phyloP scores from a whole-genome alignment of 2,888 invertebrate genomes.

The Nemotelus pantherinus region DNA sequence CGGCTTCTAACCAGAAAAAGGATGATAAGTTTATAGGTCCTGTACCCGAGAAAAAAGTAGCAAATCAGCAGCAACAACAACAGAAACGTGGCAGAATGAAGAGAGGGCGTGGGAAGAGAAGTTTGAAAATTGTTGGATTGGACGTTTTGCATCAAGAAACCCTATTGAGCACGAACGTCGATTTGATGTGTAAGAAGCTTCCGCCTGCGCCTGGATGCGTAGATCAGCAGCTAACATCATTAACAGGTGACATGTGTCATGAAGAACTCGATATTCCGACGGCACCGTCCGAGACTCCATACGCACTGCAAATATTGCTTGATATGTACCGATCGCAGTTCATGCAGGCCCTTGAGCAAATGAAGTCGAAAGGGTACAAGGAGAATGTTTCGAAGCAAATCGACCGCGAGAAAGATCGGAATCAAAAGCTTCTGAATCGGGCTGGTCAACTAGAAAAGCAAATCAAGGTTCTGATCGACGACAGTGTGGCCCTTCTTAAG shows the following conservation, averaged over 20 bases:
- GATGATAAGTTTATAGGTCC: not conserved
- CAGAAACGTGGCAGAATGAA: constrained; percentile 69
- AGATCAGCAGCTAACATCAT: constrained; percentile 86
- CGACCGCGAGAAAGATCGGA: constrained; percentile 84
- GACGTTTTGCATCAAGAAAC: constrained; percentile 91
- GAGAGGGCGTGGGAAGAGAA: constrained; percentile 74
- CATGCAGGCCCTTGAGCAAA: constrained; percentile 82
- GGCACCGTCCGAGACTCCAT: constrained; percentile 81
- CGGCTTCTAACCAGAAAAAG: constrained; percentile 57
- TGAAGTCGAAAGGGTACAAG: constrained; percentile 83
- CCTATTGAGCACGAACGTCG: constrained; percentile 83
- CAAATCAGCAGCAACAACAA: constrained; percentile 35
- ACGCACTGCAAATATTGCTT: constrained; percentile 85
- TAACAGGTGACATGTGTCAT: constrained; percentile 78
- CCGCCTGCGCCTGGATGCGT: constrained; percentile 92
- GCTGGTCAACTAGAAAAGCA: constrained; percentile 93
- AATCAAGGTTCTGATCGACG: constrained; percentile 89
- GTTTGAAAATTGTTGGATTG: constrained; percentile 83
- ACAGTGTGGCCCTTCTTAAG: constrained; percentile 88
- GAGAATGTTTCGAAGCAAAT: constrained; percentile 78
- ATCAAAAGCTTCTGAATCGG: constrained; percentile 82
- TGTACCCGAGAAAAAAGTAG: constrained; percentile 16
- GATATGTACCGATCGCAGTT: constrained; percentile 88
- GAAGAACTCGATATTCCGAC: constrained; percentile 85
- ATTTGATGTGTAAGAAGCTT: constrained; percentile 75